Conservation (phyloP, 2,888 invertebrate genomes). For the Miltochrista miniata region DNA sequence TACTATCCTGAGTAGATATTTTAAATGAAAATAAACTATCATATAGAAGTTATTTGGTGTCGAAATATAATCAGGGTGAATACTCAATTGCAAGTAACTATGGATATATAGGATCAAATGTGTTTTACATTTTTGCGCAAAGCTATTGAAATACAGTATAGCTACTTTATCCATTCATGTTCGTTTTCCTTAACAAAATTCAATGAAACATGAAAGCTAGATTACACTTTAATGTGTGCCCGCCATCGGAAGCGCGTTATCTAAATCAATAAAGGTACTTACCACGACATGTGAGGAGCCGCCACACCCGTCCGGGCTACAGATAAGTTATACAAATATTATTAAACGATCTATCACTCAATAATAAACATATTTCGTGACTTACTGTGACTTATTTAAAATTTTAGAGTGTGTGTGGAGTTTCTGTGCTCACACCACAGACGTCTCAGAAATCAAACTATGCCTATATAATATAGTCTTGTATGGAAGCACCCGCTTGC, state of each 20-base stretch:
- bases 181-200: neutral
- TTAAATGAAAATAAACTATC: too few species aligned
- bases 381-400: neutral
- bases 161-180: neutral
- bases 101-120: too few species aligned
- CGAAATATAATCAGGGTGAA: too few species aligned
- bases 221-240: slow-evolving; percentile 2
- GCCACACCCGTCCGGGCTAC: slow-evolving; percentile 6
- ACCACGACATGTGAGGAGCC: slow-evolving; percentile 29
- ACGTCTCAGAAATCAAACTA: too few species aligned
- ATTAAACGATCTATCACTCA: slow-evolving; percentile 21
- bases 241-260: slow-evolving; percentile 36
- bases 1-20: too few species aligned
- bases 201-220: neutral
- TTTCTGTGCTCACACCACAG: too few species aligned
- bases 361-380: neutral
- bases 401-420: neutral
- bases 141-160: too few species aligned
- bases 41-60: too few species aligned
- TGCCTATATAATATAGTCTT: too few species aligned
- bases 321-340: slow-evolving; percentile 35
- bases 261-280: slow-evolving; percentile 29
- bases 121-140: too few species aligned
- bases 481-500: too few species aligned
- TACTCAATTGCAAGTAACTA: too few species aligned